A percentile compares a stretch with the other conserved stretches of the same genome.
Evolutionary conservation across 2,113 vertebrate genomes (phyloP).

Genomic region (Mustela nigripes): DNA sequence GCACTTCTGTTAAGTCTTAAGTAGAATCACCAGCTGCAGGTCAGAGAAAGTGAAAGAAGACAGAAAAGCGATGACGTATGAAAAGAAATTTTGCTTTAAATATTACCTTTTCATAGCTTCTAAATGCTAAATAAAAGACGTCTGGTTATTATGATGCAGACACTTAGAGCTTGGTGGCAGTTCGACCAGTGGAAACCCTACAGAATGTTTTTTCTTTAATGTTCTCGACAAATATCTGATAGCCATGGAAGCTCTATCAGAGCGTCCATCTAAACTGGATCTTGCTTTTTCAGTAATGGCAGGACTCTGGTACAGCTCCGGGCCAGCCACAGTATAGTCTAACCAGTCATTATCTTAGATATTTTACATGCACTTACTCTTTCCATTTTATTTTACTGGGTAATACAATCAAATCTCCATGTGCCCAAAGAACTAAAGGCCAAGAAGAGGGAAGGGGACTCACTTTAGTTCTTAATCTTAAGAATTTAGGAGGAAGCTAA

Average conservation of each 20-base stretch:
- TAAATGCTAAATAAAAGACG: slow-evolving; percentile 1
- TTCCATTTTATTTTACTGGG: not conserved
- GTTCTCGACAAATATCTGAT: not conserved
- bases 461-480: not conserved
- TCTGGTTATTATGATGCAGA: not conserved
- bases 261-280: not conserved
- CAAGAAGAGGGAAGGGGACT: not conserved
- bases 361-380: not conserved
- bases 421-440: not conserved
- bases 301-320: not conserved
- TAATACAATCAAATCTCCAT: not conserved
- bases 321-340: not conserved
- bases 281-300: not conserved
- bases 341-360: not conserved
- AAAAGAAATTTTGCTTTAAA: slow-evolving; percentile 6
- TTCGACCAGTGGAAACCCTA: not conserved
- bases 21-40: not conserved
- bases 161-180: not conserved
- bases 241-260: not conserved
- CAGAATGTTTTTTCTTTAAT: not conserved
- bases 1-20: not conserved
- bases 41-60: not conserved
- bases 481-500: not conserved
- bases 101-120: not conserved
- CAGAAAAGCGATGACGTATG: not conserved